A percentile compares a stretch with the other conserved stretches of the same genome.
Conservation (phyloP, 1,140 invertebrate genomes). For the Drosophila littoralis region DNA sequence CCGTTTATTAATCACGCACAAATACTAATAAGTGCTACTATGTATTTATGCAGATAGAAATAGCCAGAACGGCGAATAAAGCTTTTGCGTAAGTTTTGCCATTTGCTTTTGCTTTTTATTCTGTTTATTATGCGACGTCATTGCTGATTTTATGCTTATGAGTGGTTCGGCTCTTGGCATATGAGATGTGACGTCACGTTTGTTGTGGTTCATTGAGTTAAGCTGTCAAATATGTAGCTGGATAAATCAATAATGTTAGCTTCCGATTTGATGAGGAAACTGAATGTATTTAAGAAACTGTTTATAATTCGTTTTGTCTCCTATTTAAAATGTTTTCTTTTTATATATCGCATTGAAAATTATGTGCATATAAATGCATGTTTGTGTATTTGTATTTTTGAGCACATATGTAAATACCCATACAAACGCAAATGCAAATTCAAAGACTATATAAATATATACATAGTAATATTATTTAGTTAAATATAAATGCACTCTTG, state of each 20-base stretch:
- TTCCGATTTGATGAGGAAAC: no score
- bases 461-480: background rate
- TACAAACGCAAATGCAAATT: background rate
- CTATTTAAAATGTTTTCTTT: no score
- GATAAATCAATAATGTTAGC: no score
- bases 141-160: constrained; percentile 6
- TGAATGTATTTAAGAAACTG: no score
- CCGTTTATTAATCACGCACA: constrained; percentile 5
- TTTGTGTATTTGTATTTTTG: no score
- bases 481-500: no score
- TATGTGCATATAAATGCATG: background rate
- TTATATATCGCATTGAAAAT: no score
- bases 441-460: no score
- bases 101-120: constrained; percentile 1
- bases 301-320: no score
- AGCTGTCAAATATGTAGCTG: no score
- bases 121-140: constrained; percentile 10
- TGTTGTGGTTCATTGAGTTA: no score
- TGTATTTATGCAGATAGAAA: constrained; percentile 1
- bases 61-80: background rate
- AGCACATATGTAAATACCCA: background rate
- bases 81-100: constrained; percentile 4
- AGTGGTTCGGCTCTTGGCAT: background rate
- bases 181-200: constrained; percentile 1
- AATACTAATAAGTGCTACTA: background rate